These are phyloP conservation scores for Gymnothorax javanicus DNA, from an alignment of 2,797 vertebrate species.

Conservation along the genomic window DNA sequence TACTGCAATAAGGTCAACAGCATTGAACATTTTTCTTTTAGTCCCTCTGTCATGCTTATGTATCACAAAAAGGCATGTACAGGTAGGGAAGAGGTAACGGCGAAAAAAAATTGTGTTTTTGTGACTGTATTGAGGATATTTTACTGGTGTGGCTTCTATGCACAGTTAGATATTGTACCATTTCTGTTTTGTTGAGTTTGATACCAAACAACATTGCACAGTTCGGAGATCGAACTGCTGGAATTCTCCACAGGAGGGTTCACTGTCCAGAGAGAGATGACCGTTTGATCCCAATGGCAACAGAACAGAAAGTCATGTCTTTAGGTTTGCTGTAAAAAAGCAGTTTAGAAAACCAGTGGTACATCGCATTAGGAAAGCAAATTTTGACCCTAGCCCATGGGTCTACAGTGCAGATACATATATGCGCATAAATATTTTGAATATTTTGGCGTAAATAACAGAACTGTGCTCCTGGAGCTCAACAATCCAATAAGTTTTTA, in stretches of 20 bases:
- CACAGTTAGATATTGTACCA: neutral
- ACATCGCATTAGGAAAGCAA: neutral
- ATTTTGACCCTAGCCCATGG: neutral
- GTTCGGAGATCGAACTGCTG: neutral
- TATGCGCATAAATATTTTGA: neutral
- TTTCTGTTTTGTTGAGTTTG: neutral
- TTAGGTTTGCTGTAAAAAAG: neutral
- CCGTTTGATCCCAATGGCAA: neutral
- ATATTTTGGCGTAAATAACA: neutral
- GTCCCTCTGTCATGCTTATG: neutral
- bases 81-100: neutral
- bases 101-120: neutral
- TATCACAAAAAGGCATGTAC: neutral
- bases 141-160: neutral
- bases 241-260: neutral
- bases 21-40: neutral
- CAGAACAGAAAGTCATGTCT: neutral
- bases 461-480: no score
- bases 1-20: neutral
- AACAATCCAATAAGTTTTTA: no score
- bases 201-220: neutral
- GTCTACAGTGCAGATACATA: neutral
- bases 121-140: neutral
- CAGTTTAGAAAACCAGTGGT: neutral
- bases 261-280: neutral